phyloP scores from a whole-genome alignment of 2,797 vertebrate species.

The Chanos chanos region DNA sequence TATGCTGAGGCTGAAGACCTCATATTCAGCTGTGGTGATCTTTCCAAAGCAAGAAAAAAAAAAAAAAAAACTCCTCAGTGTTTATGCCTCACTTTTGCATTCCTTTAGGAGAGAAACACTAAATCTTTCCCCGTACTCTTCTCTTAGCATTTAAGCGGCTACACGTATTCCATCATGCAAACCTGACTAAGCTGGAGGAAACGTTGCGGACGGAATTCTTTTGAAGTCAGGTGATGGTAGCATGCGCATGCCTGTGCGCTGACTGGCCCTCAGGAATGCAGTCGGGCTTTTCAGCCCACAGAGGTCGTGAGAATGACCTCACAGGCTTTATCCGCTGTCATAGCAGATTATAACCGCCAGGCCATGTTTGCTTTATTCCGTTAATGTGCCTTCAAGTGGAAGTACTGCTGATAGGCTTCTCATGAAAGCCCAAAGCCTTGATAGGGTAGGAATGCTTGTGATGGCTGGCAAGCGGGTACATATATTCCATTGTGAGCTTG shows the following conservation, averaged over 20 bases:
- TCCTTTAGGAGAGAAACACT: too few relatives aligned
- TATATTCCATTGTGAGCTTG: too few relatives aligned
- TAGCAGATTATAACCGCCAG: slow-evolving; percentile 20
- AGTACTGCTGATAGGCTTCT: slow-evolving; percentile 12
- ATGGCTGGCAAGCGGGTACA: too few relatives aligned
- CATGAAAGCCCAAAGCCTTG: neutral
- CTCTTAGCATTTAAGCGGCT: too few relatives aligned
- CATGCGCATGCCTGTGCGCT: neutral
- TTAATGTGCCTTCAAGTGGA: slow-evolving; percentile 18
- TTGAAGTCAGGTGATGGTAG: slow-evolving; percentile 32
- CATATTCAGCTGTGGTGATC: too few relatives aligned
- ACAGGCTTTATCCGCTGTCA: slow-evolving; percentile 30
- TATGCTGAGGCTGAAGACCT: too few relatives aligned
- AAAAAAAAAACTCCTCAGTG: too few relatives aligned
- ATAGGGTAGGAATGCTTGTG: slow-evolving; percentile 12
- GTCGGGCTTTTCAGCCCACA: slow-evolving; percentile 20
- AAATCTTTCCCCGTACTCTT: too few relatives aligned
- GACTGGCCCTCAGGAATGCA: slow-evolving; percentile 32
- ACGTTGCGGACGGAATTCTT: slow-evolving; percentile 9
- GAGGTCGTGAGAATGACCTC: slow-evolving; percentile 48
- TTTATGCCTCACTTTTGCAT: too few relatives aligned
- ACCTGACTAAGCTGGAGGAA: too few relatives aligned
- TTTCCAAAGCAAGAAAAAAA: too few relatives aligned
- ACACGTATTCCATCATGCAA: too few relatives aligned
- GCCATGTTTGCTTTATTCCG: slow-evolving; percentile 18